Evolutionary conservation across 2,797 vertebrate genomes (phyloP).

Genomic region (Vipera latastei): DNA sequence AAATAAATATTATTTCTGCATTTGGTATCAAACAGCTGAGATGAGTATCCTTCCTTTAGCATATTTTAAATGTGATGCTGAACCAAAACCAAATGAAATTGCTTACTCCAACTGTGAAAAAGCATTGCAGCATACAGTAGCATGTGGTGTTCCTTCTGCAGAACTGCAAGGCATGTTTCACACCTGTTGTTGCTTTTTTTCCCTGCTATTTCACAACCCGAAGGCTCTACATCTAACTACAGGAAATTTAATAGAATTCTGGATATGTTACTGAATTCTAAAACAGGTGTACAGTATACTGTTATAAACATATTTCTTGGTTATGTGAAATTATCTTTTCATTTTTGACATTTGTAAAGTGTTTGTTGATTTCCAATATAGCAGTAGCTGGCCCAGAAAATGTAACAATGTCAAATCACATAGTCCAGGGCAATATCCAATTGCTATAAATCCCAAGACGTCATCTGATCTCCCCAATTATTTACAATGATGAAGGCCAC

Average conservation of each 20-base stretch:
- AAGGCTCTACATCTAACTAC: conserved; percentile 27
- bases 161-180: conserved; percentile 31
- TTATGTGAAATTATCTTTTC: background rate
- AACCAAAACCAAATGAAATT: conserved; percentile 25
- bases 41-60: conserved; percentile 19
- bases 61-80: conserved; percentile 15
- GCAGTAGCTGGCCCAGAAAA: background rate
- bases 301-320: background rate
- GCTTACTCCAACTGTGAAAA: conserved; percentile 21
- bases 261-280: conserved; percentile 21
- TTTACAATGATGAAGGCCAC: background rate
- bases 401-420: background rate
- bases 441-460: background rate
- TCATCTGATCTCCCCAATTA: background rate
- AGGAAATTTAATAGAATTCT: conserved; percentile 32
- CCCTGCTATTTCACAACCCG: fast-evolving
- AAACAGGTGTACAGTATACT: conserved; percentile 17
- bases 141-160: background rate
- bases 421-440: background rate
- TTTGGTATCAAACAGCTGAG: conserved; percentile 9
- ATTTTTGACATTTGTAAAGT: background rate
- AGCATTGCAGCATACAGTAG: conserved; percentile 28
- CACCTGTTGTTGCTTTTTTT: conserved; percentile 26
- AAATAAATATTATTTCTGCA: conserved; percentile 22
- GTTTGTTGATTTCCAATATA: background rate